Base-by-base conservation (phyloP, 2,797 vertebrate species). In the Crenuchus spilurus region DNA sequence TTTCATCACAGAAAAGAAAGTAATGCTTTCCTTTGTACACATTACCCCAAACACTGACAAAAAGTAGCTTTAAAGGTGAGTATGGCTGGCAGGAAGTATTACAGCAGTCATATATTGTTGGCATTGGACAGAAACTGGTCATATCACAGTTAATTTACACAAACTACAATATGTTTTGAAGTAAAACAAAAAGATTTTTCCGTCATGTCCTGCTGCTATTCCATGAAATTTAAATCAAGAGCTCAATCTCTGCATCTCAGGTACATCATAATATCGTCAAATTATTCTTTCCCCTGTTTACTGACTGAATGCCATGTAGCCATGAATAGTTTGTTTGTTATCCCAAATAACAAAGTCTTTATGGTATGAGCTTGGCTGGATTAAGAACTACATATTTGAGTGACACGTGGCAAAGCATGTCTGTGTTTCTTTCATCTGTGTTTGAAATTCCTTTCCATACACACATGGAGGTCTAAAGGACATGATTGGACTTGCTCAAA, bases 401-500 rank as follows among this genome's bases (percentile, higher is more conserved):
- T 51, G n/a, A 66, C 58, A 61, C 13, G 22, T 72, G 37, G 42
- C 71, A 55, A 57, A 44, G 13, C 70, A 69, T 55, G 64, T 46
- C 5, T 54, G 55, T 30, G 51, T 83, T 77, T 74, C n/a, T 51
- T 77, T 35, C 26, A n/a, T 67, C 22, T 73, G 26, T 8, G 28
- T 24, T 73, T 7, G 62, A 69, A 69, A 49, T 79, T 30, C 46
- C 71, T 46, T 46, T 76, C 24, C 30, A 52, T 11, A 1, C 9
- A 26, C 67, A 20, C 31, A 58, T 64, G 13, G 22, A 81, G 72
- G 69, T 67, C 71, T 74, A 22, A 7, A 58, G 18, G 37, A 70
- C 84, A 82, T 64, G 77, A 70, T 8, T 0, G 39, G 81, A 69
- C 82, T 75, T 79, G 84, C 76, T 74, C 51, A 75, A 70, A 82